Base-by-base conservation (phyloP, 2,797 vertebrate genomes). In the Adelosebastes latens region DNA sequence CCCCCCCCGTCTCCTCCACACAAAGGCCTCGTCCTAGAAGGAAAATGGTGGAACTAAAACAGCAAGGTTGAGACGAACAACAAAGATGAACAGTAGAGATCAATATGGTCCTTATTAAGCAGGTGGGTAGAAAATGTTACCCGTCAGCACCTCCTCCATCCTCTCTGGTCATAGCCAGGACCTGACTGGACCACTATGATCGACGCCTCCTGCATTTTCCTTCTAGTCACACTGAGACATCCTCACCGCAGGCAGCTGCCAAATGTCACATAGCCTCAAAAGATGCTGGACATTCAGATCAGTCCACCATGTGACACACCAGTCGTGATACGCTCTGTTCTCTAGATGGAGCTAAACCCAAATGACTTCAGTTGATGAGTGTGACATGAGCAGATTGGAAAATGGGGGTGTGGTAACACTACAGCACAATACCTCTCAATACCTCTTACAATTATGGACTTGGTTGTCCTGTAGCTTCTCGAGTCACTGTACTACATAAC, bases 371-470 rank as follows among this genome's bases (percentile, higher is more conserved):
- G 27, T 27, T 65, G 71, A 55, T 24, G 34, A 29, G 66, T 56
- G 77, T 77, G 84, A 85, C 58, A 20, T 77, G 49, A 80, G 80
- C 80, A 85, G 73, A 86, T 36, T 29, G 16, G 61, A 85, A 62
- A 78, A 77, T 3, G 14, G 65, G 66, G 52, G 49, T 68, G 73
- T 75, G 61, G 36, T 71, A 55, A 68, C 71, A 59, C 59, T 66
- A 42, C 66, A 46, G 80, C 81, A 82, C 77, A 75, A 55, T 72
- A 80, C 77, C 79, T 88, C 82, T 69, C 11, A 56, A 58, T 70
- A 65, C 78, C 59, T 81, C 69, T 60, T 20, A 34, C 42, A 52
- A 20, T 46, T 2, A n/a, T 20, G 71, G 81, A 81, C 81, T 77
- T 12, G 6, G 36, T 72, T 75, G 80, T 86, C 61, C 68, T 77